phyloP scores from a whole-genome alignment of 2,888 invertebrate species.

The Parnassius mnemosyne region DNA sequence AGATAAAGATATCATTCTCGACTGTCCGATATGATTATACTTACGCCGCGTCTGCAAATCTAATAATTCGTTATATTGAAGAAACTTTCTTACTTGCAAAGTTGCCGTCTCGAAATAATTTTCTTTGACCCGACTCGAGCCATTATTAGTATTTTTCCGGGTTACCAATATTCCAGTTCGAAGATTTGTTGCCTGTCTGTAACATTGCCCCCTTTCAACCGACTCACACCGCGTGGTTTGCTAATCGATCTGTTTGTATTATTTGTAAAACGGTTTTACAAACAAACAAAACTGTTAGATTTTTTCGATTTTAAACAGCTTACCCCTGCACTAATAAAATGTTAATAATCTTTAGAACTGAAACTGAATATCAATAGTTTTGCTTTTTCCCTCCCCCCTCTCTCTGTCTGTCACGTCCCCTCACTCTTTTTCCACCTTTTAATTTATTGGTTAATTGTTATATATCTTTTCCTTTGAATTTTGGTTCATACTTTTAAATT shows the following conservation, averaged over 20 bases:
- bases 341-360: too few relatives aligned
- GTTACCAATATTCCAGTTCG: constrained; percentile 48
- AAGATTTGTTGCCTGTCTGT: constrained; percentile 29
- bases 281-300: background rate
- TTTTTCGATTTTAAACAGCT: too few relatives aligned
- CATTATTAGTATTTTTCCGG: constrained; percentile 66
- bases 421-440: too few relatives aligned
- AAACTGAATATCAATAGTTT: too few relatives aligned
- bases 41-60: constrained; percentile 58
- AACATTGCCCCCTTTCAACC: constrained; percentile 1
- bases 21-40: constrained; percentile 58
- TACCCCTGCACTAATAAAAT: too few relatives aligned
- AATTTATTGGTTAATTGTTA: too few relatives aligned
- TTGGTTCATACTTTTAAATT: too few relatives aligned
- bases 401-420: too few relatives aligned
- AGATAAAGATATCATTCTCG: constrained; percentile 57
- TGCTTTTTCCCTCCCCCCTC: too few relatives aligned
- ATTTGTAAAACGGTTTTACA: background rate
- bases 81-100: constrained; percentile 63
- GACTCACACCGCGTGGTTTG: background rate
- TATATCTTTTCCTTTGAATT: too few relatives aligned
- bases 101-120: constrained; percentile 62
- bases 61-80: constrained; percentile 76
- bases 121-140: constrained; percentile 58
- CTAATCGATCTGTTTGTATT: constrained; percentile 1